phyloP scores from a whole-genome alignment of 2,113 vertebrate genomes.

The Menura novaehollandiae region DNA sequence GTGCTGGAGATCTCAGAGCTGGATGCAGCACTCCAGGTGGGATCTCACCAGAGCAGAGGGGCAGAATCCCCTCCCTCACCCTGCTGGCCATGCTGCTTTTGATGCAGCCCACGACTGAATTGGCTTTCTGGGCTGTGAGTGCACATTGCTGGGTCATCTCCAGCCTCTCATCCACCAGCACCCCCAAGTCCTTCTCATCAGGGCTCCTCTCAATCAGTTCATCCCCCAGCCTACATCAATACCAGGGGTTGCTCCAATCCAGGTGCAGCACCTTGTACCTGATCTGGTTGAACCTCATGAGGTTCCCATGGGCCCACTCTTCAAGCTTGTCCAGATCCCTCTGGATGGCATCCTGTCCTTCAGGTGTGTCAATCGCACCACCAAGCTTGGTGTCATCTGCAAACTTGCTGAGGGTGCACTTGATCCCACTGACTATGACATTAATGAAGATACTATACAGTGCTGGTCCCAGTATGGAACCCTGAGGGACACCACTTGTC shows the following conservation, averaged over 20 bases:
- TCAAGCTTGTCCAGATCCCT: not conserved
- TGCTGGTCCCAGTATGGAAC: fast-evolving
- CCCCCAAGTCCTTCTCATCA: fast-evolving
- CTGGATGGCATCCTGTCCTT: not conserved
- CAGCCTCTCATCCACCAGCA: not conserved
- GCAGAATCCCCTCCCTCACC: fast-evolving
- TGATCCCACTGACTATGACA: not conserved
- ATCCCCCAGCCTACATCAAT: not conserved
- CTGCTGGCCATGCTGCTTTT: fast-evolving
- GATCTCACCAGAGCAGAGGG: not conserved
- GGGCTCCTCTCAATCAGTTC: not conserved
- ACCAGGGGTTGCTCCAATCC: not conserved
- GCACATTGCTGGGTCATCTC: fast-evolving
- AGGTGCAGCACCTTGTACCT: not conserved
- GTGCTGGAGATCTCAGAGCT: not conserved
- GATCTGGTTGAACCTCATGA: not conserved
- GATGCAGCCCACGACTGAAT: fast-evolving
- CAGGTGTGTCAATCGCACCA: not conserved
- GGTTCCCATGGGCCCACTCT: not conserved
- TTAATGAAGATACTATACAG: not conserved
- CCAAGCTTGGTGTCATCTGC: not conserved
- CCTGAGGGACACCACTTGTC: not conserved
- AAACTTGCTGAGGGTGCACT: not conserved
- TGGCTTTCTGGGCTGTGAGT: not conserved
- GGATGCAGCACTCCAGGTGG: not conserved